Base-by-base conservation (phyloP, 1,140 invertebrate genomes). In the Heliothis virescens region DNA sequence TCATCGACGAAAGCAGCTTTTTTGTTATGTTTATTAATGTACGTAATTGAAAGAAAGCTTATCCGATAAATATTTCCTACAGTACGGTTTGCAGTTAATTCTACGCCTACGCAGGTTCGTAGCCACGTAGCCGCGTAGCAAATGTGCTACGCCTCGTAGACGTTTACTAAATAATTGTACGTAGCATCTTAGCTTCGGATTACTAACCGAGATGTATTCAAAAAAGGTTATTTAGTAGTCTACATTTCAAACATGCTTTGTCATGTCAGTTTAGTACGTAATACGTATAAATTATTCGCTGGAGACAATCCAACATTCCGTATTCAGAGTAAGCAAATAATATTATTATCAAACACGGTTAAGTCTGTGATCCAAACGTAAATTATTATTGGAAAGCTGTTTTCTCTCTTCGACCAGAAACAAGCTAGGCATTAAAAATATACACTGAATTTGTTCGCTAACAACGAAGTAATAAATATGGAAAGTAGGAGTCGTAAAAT, bases 361-460 rank as follows among this genome's bases (percentile, higher is more conserved):
- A 50, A 62, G 53, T 73, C 53, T 73, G 16, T 55, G 53, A 73
- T 73, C 53, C 41, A 16, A 73, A 41, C 53, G 16, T 59, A 73
- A 62, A 75, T 75, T 75, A 48, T 75, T 60, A 75, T 75, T 75
- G 72, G 72, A 57, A 73, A 73, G 71, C 71, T 59, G 53, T 75
- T 75, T 75, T 75, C 57, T 60, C 41, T 57, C 15, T 34, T 60
- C 57, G 13, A 60, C 41, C 57, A 75, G 47, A 75, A 75, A 50
- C 62, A 26, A 75, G 41, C 62, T 62, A 60, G 34, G 57, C 15
- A 62, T 75, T 29, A 60, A 62, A 75, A 75, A 16, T 71, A 71
- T 75, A 75, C 47, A 75, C 34, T 50, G 57, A 75, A 72, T 72
- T 55, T 53, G 67, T 71, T 71, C 47, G 50, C 67, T 71, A 71